Evolutionary conservation across 2,888 invertebrate genomes (phyloP).

Genomic region (Pteria penguin): DNA sequence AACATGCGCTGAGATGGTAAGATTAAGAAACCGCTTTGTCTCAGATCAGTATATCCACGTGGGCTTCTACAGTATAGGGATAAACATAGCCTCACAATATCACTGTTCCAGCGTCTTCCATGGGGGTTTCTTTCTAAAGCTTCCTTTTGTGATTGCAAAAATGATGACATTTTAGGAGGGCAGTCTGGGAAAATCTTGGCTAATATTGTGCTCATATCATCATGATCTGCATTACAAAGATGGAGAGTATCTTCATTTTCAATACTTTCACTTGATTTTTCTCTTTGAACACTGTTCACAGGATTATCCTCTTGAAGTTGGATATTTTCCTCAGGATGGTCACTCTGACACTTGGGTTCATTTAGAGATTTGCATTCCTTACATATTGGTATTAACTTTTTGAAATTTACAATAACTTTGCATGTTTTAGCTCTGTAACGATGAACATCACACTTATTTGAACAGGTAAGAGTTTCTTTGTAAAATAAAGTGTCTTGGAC

Average conservation of each 20-base stretch:
- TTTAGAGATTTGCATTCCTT: too few relatives aligned
- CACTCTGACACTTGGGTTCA: too few relatives aligned
- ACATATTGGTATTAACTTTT: too few relatives aligned
- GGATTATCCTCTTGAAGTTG: too few relatives aligned
- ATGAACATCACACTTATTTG: too few relatives aligned
- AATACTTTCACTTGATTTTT: background rate
- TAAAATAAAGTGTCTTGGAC: too few relatives aligned
- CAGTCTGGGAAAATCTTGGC: conserved; percentile 24
- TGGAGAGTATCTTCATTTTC: background rate
- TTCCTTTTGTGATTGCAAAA: conserved; percentile 26
- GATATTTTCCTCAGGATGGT: too few relatives aligned
- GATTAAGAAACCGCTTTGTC: conserved; percentile 33
- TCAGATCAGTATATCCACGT: conserved; percentile 39
- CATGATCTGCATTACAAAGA: background rate
- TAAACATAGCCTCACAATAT: conserved; percentile 46
- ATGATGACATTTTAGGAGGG: conserved; percentile 23
- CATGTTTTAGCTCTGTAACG: too few relatives aligned
- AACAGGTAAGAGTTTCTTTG: too few relatives aligned
- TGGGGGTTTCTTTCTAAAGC: conserved; percentile 19
- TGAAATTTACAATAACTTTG: too few relatives aligned
- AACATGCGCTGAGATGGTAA: conserved; percentile 42
- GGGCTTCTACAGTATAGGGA: conserved; percentile 45
- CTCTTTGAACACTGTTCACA: too few relatives aligned
- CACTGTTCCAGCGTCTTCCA: conserved; percentile 42
- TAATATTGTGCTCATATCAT: conserved; percentile 18